Evolutionary conservation across 2,888 invertebrate genomes (phyloP), one percentile per base, ranked within the genome.

Genomic region (Hirtodrosophila cameraria): DNA sequence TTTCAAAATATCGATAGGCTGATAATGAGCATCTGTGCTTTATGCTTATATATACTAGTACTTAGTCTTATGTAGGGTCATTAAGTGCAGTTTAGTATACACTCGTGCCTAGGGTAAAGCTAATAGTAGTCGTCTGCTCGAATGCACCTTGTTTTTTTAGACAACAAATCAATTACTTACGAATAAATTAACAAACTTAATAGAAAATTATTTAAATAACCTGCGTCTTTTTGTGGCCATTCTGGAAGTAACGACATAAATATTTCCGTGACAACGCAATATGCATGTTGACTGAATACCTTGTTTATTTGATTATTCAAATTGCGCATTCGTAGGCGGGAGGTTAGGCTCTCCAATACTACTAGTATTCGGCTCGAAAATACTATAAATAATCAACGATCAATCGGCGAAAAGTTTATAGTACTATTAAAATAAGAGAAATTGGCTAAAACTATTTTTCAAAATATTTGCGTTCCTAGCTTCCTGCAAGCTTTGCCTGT

Each of bases 291-390:
- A 59, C 46, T 50, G 7, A 49, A 46, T 42, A 50, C 31, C 8
- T 12, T 8, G 15, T 41, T 39, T 68, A 25, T 58, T 68, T 72
- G 73, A 35, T 36, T 18, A 53, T 42, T 52, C 11, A 52, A 68
- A 63, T 54, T 49, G 9, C 3, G 38, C 36, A 33, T 31, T n/a
- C n/a, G n/a, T n/a, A n/a, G n/a, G n/a, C n/a, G n/a, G n/a, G n/a
- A n/a, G n/a, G n/a, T n/a, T n/a, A n/a, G n/a, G n/a, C n/a, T n/a
- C n/a, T n/a, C n/a, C n/a, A n/a, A n/a, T n/a, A n/a, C n/a, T n/a
- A n/a, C n/a, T n/a, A n/a, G n/a, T n/a, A n/a, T n/a, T n/a, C n/a
- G n/a, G n/a, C n/a, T n/a, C n/a, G n/a, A n/a, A n/a, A n/a, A n/a
- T n/a, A n/a, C n/a, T n/a, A n/a, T n/a, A n/a, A n/a, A n/a, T n/a